Conservation (phyloP, 2,888 invertebrate genomes). For the Sialis lutaria region DNA sequence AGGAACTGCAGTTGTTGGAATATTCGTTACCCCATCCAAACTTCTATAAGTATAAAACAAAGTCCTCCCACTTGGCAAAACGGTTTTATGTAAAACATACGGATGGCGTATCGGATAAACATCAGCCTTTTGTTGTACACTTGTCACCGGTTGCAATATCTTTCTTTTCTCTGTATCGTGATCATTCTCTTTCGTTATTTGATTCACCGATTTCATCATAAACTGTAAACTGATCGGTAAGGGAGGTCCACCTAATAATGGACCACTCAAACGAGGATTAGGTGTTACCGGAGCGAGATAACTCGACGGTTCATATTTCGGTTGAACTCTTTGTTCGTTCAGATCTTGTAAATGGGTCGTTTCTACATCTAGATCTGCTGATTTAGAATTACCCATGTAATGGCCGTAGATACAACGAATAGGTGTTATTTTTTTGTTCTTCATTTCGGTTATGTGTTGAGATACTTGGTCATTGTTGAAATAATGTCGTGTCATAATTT, state of each 20-base stretch:
- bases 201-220: neutral
- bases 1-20: neutral
- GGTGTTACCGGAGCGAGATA: too few species aligned
- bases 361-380: too few species aligned
- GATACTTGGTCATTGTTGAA: too few species aligned
- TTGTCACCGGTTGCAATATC: constrained; percentile 6
- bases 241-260: neutral
- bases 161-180: neutral
- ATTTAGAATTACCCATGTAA: too few species aligned
- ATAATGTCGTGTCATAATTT: too few species aligned
- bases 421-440: too few species aligned
- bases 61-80: constrained; percentile 20
- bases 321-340: too few species aligned
- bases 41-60: constrained; percentile 22
- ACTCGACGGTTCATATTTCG: too few species aligned
- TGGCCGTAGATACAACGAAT: too few species aligned
- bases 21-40: constrained; percentile 7
- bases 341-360: too few species aligned
- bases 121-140: constrained; percentile 11
- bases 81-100: constrained; percentile 22
- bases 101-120: constrained; percentile 23
- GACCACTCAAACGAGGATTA: too few species aligned
- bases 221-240: neutral
- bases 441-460: too few species aligned
- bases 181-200: neutral